phyloP scores from a whole-genome alignment of 2,888 invertebrate genomes.

The Helleia helle region DNA sequence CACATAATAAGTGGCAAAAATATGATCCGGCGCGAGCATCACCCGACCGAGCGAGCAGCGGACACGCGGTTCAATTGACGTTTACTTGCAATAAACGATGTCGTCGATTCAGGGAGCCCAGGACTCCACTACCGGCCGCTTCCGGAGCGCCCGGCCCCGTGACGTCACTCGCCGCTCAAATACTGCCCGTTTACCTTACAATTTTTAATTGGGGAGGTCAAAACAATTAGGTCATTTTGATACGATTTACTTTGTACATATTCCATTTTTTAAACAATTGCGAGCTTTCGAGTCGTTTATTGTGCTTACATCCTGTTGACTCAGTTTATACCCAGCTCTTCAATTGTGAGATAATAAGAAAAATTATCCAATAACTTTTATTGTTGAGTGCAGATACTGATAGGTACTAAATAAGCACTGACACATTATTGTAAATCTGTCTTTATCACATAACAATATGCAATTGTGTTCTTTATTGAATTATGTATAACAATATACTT shows the following conservation, averaged over 20 bases:
- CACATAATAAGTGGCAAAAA: conserved; percentile 36
- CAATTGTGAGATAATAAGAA: conserved; percentile 1
- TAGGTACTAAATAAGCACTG: neutral
- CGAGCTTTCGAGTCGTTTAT: conserved; percentile 16
- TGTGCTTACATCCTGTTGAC: conserved; percentile 12
- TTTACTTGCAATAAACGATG: conserved; percentile 55
- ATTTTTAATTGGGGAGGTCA: conserved; percentile 70
- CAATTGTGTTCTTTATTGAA: no score
- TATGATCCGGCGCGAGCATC: conserved; percentile 40
- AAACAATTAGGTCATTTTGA: conserved; percentile 61
- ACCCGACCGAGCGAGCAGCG: conserved; percentile 48
- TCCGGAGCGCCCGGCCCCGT: conserved; percentile 50
- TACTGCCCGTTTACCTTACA: conserved; percentile 51
- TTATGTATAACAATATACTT: no score
- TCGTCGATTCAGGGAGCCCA: conserved; percentile 46
- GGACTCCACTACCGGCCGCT: conserved; percentile 47
- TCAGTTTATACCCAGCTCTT: neutral
- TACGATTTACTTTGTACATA: conserved; percentile 56
- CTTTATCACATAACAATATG: neutral
- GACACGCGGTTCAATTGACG: conserved; percentile 68
- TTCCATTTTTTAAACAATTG: conserved; percentile 16
- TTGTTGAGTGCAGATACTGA: neutral
- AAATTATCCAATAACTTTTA: conserved; percentile 7
- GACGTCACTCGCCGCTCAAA: conserved; percentile 37
- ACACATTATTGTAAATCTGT: neutral